These are phyloP conservation scores for Falco concolor DNA, from an alignment of 2,797 vertebrate species.

Conservation along the genomic window DNA sequence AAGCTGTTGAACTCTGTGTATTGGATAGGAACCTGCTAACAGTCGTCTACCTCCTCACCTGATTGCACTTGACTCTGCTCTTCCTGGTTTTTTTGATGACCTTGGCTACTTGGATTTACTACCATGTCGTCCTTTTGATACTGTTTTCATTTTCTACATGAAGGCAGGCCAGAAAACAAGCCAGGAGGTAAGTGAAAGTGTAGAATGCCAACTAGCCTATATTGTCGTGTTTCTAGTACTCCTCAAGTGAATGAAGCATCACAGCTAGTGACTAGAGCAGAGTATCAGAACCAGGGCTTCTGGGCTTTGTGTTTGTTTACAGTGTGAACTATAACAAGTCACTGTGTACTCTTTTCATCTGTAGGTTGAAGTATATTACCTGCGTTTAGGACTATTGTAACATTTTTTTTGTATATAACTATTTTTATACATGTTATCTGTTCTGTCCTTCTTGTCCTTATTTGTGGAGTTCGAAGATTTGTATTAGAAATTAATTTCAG, in stretches of 20 bases:
- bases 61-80: conserved; percentile 85
- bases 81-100: conserved; percentile 88
- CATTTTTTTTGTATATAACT: neutral
- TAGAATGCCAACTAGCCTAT: neutral
- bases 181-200: conserved; percentile 80
- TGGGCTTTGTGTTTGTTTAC: neutral
- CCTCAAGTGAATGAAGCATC: neutral
- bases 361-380: neutral
- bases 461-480: neutral
- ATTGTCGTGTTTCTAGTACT: neutral
- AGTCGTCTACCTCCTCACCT: conserved; percentile 87
- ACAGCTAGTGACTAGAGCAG: neutral
- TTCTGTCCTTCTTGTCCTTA: neutral
- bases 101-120: conserved; percentile 86
- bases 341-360: neutral
- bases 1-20: neutral
- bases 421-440: neutral
- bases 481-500: neutral
- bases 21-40: conserved; percentile 84
- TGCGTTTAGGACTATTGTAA: neutral
- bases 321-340: neutral
- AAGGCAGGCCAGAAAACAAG: conserved; percentile 88
- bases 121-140: conserved; percentile 86
- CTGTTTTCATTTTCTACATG: conserved; percentile 91
- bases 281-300: neutral